phyloP scores from a whole-genome alignment of 2,797 vertebrate species.

The Spatula clypeata region DNA sequence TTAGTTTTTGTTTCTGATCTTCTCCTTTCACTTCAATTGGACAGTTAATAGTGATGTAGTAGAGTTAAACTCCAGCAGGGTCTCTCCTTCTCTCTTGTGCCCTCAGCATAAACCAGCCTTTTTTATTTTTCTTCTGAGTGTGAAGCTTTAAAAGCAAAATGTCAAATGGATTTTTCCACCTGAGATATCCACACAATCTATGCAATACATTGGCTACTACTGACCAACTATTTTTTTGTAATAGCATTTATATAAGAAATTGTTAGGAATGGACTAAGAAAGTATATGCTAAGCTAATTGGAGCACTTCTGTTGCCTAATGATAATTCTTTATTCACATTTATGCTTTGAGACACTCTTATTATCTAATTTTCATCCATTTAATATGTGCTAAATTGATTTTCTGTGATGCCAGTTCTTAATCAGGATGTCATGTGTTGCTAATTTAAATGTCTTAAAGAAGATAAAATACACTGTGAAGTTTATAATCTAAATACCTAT shows the following conservation, averaged over 20 bases:
- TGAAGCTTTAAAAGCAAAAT: background rate
- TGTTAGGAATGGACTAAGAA: background rate
- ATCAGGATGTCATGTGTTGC: background rate
- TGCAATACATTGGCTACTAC: background rate
- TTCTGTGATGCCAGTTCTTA: background rate
- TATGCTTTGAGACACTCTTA: background rate
- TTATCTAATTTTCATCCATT: background rate
- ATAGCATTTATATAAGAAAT: background rate
- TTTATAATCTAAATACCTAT: background rate
- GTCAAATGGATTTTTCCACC: background rate
- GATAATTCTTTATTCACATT: background rate
- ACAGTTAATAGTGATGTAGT: background rate
- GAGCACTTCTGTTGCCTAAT: background rate
- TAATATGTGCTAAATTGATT: constrained; percentile 19
- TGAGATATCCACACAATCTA: background rate
- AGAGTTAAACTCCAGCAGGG: background rate
- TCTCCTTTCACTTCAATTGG: background rate
- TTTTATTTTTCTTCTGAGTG: background rate
- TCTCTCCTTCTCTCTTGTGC: background rate
- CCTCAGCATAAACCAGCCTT: background rate
- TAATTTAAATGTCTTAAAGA: background rate
- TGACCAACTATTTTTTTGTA: background rate
- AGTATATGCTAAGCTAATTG: background rate
- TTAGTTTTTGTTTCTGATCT: background rate
- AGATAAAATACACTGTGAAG: background rate